Evolutionary conservation across 2,888 invertebrate species (phyloP), one percentile per base, ranked within the genome.

Genomic region (Pandemis heparana): DNA sequence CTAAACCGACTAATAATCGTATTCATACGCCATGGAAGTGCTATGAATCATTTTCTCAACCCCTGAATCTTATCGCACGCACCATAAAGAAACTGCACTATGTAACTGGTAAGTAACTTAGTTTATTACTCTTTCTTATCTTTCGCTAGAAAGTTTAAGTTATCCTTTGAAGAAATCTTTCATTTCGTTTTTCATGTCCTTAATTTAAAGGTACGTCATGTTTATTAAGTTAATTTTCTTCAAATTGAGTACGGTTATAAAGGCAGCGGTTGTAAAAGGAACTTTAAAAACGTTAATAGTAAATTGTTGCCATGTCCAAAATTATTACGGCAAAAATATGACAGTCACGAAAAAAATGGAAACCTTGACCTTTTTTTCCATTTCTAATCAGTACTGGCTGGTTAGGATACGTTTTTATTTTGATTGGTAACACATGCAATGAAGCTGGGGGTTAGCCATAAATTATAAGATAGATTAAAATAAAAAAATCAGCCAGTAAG

Each of bases 71-170:
- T 74, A 74, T 74, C 69, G 23, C n/a, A 53, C 65, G 14, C 41
- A 60, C 73, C 69, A 61, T 65, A 74, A 74, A 74, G 70, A 74
- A 67, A 67, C 39, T 65, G 70, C 65, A 59, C 59, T 56, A 70
- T 62, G 68, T 53, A 69, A 74, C 64, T 69, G 69, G 64, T 61
- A 43, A 64, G 60, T 53, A 60, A 70, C 74, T 70, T 41, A 60
- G n/a, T 63, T 68, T 73, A 63, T 73, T 69, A 60, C 68, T 61
- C 62, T 56, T 72, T 68, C 18, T 62, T 46, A 18, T 59, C 56
- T 64, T 69, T 61, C 12, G 62, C 61, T 67, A 66, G 41, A 43
- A 63, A 68, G 62, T 72, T 72, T 18, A 62, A 67, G 59, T 73
- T 73, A 73, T 63, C 63, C 68, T 56, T 41, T 12, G 32, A 63